phyloP scores from a whole-genome alignment of 2,888 invertebrate species.

The Synergus itoensis region DNA sequence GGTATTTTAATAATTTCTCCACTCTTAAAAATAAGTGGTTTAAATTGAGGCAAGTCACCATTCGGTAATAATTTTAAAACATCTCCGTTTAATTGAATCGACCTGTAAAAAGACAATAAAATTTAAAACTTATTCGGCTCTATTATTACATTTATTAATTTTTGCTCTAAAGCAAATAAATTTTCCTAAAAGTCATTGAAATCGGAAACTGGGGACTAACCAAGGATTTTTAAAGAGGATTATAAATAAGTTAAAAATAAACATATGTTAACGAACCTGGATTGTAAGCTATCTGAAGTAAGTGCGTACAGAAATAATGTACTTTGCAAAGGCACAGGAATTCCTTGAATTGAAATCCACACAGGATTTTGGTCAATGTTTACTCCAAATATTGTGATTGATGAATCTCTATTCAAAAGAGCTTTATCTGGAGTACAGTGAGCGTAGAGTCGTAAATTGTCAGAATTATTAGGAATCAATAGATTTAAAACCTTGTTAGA shows the following conservation, averaged over 20 bases:
- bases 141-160: too few species aligned
- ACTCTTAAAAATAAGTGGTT: conserved; percentile 78
- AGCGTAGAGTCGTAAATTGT: conserved; percentile 82
- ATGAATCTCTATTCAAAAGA: conserved; percentile 75
- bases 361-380: conserved; percentile 79
- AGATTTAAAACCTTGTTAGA: conserved; percentile 83
- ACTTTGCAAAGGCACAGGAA: conserved; percentile 64
- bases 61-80: conserved; percentile 79
- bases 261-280: conserved; percentile 61
- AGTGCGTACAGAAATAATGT: conserved; percentile 66
- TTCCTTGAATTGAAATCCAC: conserved; percentile 77
- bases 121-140: neutral
- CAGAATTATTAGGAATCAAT: conserved; percentile 76
- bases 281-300: conserved; percentile 68
- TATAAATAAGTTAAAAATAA: neutral
- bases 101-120: conserved; percentile 76
- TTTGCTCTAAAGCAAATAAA: too few species aligned
- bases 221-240: too few species aligned
- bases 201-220: too few species aligned
- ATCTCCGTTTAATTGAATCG: conserved; percentile 81
- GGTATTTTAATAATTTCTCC: conserved; percentile 80
- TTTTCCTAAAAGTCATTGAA: too few species aligned
- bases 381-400: conserved; percentile 82
- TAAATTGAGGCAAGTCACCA: conserved; percentile 80
- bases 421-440: conserved; percentile 83